Evolutionary conservation across 2,113 vertebrate genomes (phyloP), one percentile per base, ranked within the genome.

Genomic region (Tragelaphus strepsiceros): DNA sequence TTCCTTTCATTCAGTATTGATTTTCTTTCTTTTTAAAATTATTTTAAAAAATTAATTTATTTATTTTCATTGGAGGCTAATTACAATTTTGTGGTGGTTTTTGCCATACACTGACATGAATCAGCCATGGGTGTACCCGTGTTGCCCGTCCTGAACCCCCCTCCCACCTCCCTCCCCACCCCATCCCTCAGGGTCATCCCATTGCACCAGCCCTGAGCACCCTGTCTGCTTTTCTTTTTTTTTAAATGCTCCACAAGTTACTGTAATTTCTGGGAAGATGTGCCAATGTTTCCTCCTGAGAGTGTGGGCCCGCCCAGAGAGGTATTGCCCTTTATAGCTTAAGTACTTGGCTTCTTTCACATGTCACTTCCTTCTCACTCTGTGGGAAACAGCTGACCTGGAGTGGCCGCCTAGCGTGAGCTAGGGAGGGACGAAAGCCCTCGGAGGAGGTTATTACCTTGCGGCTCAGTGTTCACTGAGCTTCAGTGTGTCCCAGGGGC

Each of bases 331-430:
- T 43, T 28, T 54, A n/a, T 13, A 81, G 21, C 8, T 2, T 2
- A 4, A 56, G 32, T 78, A 5, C 53, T 17, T 88, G 43, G 19
- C 35, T 49, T 9, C 10, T 51, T 62, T 32, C 56, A 39, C 28
- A 39, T 77, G 71, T 32, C 35, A 77, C 62, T 88, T 95, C 96
- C 83, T 83, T 46, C 61, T 92, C 58, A 71, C 43, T 81, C 17
- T 56, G 10, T 88, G 54, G 30, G 39, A 92, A 92, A 78, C 24
- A n/a, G 35, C 54, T 8, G 43, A 19, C 7, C 3, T 4, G 39
- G 24, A 62, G 54, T 81, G 53, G 53, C 28, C 3, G 14, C 82
- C n/a, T 24, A 53, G 61, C 2, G 61, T n/a, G 54, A 56, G 46
- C 16, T n/a, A 15, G 9, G 17, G 12, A 28, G 43, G 78, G 51